Evolutionary conservation across 2,113 vertebrate genomes (phyloP).

Genomic region (Nycticryphes semicollaris): DNA sequence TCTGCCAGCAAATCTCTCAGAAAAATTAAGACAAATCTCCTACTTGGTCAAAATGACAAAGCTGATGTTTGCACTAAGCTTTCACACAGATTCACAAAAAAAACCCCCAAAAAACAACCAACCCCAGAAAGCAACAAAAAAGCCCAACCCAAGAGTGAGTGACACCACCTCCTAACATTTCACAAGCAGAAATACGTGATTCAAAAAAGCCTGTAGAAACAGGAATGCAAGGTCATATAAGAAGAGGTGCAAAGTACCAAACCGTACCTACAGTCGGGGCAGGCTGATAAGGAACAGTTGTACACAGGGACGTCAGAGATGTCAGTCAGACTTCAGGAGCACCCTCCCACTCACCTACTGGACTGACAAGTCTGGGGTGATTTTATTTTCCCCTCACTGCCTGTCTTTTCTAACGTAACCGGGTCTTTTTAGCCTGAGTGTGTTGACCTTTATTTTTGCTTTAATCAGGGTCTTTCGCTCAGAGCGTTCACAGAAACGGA

Average conservation of each 20-base stretch:
- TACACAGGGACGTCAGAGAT: neutral
- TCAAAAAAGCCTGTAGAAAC: neutral
- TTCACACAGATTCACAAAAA: neutral
- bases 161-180: neutral
- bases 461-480: neutral
- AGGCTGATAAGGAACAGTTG: neutral
- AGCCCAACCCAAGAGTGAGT: neutral
- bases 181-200: neutral
- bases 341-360: neutral
- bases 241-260: neutral
- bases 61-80: neutral
- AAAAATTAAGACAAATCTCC: neutral
- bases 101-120: too few relatives aligned
- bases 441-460: neutral
- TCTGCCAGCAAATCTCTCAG: neutral
- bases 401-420: neutral
- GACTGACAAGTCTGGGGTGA: fast-evolving
- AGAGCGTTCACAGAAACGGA: neutral
- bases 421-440: neutral
- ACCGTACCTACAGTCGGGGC: neutral
- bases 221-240: neutral
- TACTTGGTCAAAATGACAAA: neutral
- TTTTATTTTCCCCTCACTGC: neutral
- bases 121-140: neutral
- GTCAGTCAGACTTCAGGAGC: neutral